Conservation (phyloP, 1,140 invertebrate species). For the Zaprionus tsacasi region DNA sequence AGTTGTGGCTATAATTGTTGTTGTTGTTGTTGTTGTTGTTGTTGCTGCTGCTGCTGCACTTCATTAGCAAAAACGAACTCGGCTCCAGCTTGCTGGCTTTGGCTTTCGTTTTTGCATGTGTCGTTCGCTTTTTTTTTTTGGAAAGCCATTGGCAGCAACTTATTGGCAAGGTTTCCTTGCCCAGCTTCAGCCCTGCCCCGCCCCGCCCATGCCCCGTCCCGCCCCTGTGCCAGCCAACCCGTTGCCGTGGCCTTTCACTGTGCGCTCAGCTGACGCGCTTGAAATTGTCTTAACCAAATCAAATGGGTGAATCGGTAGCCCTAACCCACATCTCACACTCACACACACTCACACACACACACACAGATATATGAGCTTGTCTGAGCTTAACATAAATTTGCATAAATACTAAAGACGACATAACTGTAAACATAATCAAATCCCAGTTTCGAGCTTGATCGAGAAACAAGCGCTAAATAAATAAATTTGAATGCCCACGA, state of each 20-base stretch:
- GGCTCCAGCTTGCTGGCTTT: conserved; percentile 14
- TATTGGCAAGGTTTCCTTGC: conserved; percentile 73
- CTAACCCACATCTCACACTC: conserved; percentile 32
- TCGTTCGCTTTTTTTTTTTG: conserved; percentile 42
- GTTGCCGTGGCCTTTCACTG: conserved; percentile 59
- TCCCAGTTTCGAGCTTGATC: conserved; percentile 31
- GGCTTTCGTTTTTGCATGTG: conserved; percentile 59
- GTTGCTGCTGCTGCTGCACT: conserved; percentile 45
- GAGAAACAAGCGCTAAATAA: conserved; percentile 66
- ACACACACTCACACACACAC: conserved; percentile 1
- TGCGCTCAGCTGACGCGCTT: conserved; percentile 9
- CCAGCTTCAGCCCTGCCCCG: conserved; percentile 1
- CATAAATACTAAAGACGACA: conserved; percentile 70
- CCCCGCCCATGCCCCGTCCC: background rate
- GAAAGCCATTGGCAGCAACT: conserved; percentile 60
- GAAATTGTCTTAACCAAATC: conserved; percentile 56
- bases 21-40: conserved; percentile 20
- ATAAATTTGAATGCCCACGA: conserved; percentile 45
- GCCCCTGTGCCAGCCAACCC: background rate
- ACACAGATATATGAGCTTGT: conserved; percentile 3
- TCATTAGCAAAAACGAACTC: conserved; percentile 58
- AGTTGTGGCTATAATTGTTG: conserved; percentile 38
- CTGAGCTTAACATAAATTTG: conserved; percentile 73
- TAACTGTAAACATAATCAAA: conserved; percentile 78
- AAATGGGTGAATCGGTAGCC: conserved; percentile 54